Conservation (phyloP, 1,140 invertebrate species). For the Achatina immaculata region DNA sequence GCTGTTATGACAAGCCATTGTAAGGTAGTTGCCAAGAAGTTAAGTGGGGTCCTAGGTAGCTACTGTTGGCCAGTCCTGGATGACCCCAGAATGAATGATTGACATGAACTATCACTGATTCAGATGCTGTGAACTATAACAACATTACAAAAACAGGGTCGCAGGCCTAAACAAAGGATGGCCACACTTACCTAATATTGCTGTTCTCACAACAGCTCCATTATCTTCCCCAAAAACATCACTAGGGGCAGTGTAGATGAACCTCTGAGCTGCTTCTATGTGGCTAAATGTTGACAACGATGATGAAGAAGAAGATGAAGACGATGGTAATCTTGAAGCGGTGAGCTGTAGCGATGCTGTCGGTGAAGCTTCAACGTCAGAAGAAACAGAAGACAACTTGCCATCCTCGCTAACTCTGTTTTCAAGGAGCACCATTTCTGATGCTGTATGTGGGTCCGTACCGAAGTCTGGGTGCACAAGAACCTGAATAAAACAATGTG, state of each 20-base stretch:
- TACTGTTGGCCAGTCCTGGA: too few species aligned
- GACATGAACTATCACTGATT: too few species aligned
- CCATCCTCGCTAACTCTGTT: constrained; percentile 15
- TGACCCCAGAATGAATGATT: too few species aligned
- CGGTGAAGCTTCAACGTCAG: constrained; percentile 8
- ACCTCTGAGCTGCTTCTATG: constrained; percentile 22
- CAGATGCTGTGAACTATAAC: too few species aligned
- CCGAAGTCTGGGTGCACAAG: constrained; percentile 39
- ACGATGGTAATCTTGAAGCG: constrained; percentile 6
- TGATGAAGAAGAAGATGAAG: neutral
- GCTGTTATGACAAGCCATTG: too few species aligned
- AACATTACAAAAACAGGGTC: too few species aligned
- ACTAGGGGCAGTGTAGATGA: constrained; percentile 35
- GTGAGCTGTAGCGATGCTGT: neutral
- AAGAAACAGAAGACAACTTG: constrained; percentile 14
- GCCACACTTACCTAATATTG: constrained; percentile 57
- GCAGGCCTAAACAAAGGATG: too few species aligned
- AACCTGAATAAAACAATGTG: too few species aligned
- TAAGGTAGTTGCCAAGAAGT: too few species aligned
- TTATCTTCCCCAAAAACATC: constrained; percentile 57
- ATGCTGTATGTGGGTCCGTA: constrained; percentile 45
- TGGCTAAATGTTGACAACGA: neutral
- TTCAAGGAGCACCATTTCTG: constrained; percentile 35
- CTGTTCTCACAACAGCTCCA: constrained; percentile 56
- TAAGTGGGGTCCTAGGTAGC: too few species aligned